Conservation (phyloP, 2,888 invertebrate genomes). For the Osedax frankpressi region DNA sequence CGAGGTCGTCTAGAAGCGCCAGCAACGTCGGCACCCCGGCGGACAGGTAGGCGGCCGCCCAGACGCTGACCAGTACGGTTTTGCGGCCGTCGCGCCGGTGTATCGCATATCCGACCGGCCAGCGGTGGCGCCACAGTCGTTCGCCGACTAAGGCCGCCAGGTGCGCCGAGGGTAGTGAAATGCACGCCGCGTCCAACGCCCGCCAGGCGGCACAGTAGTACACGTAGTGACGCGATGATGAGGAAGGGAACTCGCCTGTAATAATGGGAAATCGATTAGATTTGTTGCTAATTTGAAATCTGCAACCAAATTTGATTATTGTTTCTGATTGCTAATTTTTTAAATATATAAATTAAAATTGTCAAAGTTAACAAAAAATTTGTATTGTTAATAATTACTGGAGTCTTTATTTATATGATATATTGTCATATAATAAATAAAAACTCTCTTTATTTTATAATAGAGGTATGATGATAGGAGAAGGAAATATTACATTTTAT, state of each 20-base stretch:
- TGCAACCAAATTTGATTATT: too few species aligned
- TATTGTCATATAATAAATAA: too few species aligned
- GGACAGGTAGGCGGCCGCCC: background rate
- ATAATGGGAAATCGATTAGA: too few species aligned
- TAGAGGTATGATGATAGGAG: too few species aligned
- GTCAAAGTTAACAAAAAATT: too few species aligned
- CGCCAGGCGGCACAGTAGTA: slow-evolving; percentile 24
- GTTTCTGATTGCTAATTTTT: too few species aligned
- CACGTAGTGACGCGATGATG: background rate
- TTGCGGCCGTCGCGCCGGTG: background rate
- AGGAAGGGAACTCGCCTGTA: slow-evolving; percentile 5
- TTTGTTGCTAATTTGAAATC: too few species aligned
- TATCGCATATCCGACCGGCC: slow-evolving; percentile 26
- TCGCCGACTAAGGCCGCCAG: slow-evolving; percentile 26
- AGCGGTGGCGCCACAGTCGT: slow-evolving; percentile 23
- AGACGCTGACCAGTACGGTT: background rate
- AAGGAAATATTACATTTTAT: too few species aligned
- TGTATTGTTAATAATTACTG: too few species aligned
- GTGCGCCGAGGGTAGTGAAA: slow-evolving; percentile 25
- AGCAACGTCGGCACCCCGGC: background rate
- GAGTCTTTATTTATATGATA: too few species aligned
- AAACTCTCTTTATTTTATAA: too few species aligned
- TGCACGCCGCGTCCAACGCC: slow-evolving; percentile 25
- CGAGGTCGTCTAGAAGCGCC: background rate
- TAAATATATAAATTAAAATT: too few species aligned